A percentile compares a stretch with the other conserved stretches of the same genome.
Conservation (phyloP, 2,888 invertebrate genomes). For the Pyralis farinalis region DNA sequence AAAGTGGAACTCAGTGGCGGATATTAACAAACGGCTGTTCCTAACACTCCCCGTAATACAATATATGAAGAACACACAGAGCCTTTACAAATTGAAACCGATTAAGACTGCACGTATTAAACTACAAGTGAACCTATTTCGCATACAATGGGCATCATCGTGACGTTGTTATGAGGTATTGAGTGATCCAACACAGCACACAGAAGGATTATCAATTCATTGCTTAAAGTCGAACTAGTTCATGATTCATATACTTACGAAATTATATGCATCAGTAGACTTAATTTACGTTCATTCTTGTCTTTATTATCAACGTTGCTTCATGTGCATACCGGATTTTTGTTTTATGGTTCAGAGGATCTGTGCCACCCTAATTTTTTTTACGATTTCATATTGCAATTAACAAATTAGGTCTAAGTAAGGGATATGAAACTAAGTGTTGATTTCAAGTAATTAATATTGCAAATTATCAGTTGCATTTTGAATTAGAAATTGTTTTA, state of each 20-base stretch:
- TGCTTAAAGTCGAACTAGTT: conserved; percentile 17
- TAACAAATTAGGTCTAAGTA: no score
- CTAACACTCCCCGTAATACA: no score
- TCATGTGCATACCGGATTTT: background rate
- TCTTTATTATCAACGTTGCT: background rate
- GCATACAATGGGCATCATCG: conserved; percentile 24
- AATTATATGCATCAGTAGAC: background rate
- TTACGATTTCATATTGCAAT: no score
- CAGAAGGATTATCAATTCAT: conserved; percentile 25
- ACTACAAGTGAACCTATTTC: conserved; percentile 9
- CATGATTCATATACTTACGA: conserved; percentile 3
- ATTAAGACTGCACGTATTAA: conserved; percentile 22
- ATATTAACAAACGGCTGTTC: no score
- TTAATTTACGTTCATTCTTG: background rate
- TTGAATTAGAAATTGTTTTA: no score
- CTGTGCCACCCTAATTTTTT: background rate
- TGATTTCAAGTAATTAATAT: no score
- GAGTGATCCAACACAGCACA: conserved; percentile 23
- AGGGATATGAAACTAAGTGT: no score
- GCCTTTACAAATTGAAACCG: background rate
- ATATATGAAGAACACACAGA: no score
- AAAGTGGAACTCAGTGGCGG: no score
- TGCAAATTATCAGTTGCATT: no score
- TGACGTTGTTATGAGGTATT: conserved; percentile 18
- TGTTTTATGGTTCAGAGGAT: background rate